Evolutionary conservation across 2,113 vertebrate genomes (phyloP).

Genomic region (Callospermophilus lateralis): DNA sequence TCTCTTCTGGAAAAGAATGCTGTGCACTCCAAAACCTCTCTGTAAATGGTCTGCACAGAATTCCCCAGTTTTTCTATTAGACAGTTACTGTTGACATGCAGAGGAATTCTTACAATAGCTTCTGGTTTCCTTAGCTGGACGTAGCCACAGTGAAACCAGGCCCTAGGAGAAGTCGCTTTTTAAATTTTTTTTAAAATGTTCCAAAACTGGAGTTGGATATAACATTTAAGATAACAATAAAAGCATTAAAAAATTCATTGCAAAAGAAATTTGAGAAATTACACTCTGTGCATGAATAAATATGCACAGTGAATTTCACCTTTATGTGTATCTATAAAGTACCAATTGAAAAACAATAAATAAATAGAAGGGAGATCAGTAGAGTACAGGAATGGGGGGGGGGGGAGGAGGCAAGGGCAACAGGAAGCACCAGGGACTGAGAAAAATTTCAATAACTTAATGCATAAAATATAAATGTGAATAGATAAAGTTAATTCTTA

Average conservation of each 20-base stretch:
- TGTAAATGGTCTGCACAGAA: neutral
- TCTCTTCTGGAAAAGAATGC: neutral
- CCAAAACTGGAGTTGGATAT: neutral
- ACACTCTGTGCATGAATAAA: too few species aligned
- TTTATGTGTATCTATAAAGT: too few species aligned
- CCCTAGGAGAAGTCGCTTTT: neutral
- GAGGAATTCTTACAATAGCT: neutral
- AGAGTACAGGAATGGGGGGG: too few species aligned
- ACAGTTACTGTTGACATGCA: neutral
- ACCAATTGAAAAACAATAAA: too few species aligned
- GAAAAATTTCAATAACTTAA: neutral
- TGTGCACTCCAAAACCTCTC: neutral
- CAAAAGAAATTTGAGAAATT: too few species aligned
- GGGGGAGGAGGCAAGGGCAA: too few species aligned
- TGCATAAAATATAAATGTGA: slow-evolving; percentile 7
- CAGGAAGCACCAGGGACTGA: too few species aligned
- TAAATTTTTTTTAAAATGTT: neutral
- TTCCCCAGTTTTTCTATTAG: neutral
- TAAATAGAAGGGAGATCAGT: too few species aligned
- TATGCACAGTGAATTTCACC: too few species aligned
- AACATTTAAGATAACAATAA: neutral
- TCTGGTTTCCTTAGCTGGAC: slow-evolving; percentile 17
- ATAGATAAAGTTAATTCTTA: neutral
- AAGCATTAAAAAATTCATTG: neutral
- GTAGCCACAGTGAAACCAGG: neutral